Conservation (phyloP, 2,797 vertebrate genomes). For the Phrynocephalus vlangalii region DNA sequence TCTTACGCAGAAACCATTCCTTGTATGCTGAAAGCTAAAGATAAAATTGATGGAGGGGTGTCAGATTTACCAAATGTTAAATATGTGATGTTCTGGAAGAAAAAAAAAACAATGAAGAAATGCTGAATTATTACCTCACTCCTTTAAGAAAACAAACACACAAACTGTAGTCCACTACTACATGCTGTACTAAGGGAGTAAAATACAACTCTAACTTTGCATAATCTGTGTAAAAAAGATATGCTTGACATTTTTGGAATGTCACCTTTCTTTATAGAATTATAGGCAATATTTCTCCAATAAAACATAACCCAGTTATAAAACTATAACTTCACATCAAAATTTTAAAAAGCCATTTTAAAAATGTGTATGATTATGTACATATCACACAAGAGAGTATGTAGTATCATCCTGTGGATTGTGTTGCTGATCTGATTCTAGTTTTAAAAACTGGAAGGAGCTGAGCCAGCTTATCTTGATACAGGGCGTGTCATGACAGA, state of each 20-base stretch:
- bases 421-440: constrained; percentile 78
- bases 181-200: constrained; percentile 84
- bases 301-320: constrained; percentile 88
- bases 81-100: constrained; percentile 71
- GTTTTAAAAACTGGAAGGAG: constrained; percentile 76
- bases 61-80: constrained; percentile 76
- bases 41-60: constrained; percentile 72
- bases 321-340: constrained; percentile 91
- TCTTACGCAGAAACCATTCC: constrained; percentile 73
- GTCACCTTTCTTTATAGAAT: constrained; percentile 87
- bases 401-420: constrained; percentile 77
- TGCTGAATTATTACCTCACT: constrained; percentile 78
- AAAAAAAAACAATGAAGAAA: constrained; percentile 78
- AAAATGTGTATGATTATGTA: constrained; percentile 83
- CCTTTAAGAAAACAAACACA: constrained; percentile 71
- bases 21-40: constrained; percentile 71
- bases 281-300: constrained; percentile 87
- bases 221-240: constrained; percentile 89
- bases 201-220: constrained; percentile 86
- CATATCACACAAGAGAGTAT: constrained; percentile 81
- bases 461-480: constrained; percentile 74
- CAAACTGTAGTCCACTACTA: constrained; percentile 84
- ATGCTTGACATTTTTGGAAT: constrained; percentile 86
- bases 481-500: constrained; percentile 75
- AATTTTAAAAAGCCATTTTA: constrained; percentile 85